Evolutionary conservation across 1,140 invertebrate species (phyloP).

Genomic region (Dreissena polymorpha): DNA sequence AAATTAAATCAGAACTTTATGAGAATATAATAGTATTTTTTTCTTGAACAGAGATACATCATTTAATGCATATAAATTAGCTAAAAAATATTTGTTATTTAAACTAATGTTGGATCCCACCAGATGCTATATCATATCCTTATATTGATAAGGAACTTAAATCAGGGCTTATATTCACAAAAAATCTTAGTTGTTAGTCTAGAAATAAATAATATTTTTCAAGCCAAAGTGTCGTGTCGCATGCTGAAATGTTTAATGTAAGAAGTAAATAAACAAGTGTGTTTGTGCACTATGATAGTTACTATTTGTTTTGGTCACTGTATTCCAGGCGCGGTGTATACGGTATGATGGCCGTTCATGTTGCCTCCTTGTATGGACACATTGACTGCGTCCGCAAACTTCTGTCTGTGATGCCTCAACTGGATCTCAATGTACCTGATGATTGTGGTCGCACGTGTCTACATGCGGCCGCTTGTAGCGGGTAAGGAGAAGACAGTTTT

Average conservation of each 20-base stretch:
- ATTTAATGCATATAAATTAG: no score
- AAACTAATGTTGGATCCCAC: no score
- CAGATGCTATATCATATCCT: no score
- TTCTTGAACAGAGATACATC: no score
- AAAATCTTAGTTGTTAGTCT: no score
- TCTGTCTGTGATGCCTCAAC: slow-evolving; percentile 79
- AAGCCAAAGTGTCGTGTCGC: no score
- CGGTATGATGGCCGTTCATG: slow-evolving; percentile 84
- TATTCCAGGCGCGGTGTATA: slow-evolving; percentile 73
- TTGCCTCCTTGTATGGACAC: slow-evolving; percentile 84
- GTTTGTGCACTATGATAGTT: not conserved
- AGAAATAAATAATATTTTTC: no score
- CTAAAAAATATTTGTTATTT: no score
- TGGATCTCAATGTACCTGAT: slow-evolving; percentile 81
- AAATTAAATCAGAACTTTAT: no score
- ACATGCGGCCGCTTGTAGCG: slow-evolving; percentile 83
- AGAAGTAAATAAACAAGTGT: not conserved
- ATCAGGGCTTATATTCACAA: no score
- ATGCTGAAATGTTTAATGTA: not conserved
- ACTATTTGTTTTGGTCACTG: not conserved
- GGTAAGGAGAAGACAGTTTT: slow-evolving; percentile 75
- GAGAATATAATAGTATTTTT: no score
- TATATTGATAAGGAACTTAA: no score
- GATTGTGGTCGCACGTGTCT: slow-evolving; percentile 82
- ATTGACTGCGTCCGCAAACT: slow-evolving; percentile 82